Evolutionary conservation across 2,797 vertebrate species (phyloP), one percentile per base, ranked within the genome.

Genomic region (Myotis findleyi): DNA sequence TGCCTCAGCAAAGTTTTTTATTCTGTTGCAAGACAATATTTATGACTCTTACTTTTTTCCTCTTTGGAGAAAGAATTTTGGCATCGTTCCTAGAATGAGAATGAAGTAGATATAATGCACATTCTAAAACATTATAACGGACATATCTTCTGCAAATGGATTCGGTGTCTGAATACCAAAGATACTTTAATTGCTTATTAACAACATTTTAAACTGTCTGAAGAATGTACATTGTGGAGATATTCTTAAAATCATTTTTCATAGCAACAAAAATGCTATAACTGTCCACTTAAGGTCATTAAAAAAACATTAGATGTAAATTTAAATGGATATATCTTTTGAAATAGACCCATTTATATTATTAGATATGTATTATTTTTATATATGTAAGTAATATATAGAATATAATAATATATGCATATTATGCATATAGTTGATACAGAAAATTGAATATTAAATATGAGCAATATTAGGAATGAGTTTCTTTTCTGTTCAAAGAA

Each of bases 101-200:
- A 92, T 83, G n/a, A 53, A 72, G 33, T 17, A 36, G 87, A 49
- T 20, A 41, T 89, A 97, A 95, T 20, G 7, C 8, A n/a, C 8
- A 8, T 27, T 97, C 7, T 92, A 30, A 96, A 95, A 57, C 41
- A 83, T 66, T 69, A 27, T 79, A 17, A 27, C 14, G 2, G 33
- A 49, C 21, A 1, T 73, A 36, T 41, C 44, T 87, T 92, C 30
- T 62, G 30, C 90, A 82, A 96, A 83, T 95, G 91, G 10, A 94
- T 93, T 93, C 25, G 41, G 55, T 0, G 5, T 95, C 93, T 95
- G 92, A 94, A 92, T 94, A 91, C 18, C 3, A 76, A 94, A 79
- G 69, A 44, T 80, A 83, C 7, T 72, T 93, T 87, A 97, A 95
- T 89, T 95, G 41, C 83, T 95, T 97, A 73, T 76, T 97, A 90